Evolutionary conservation across 2,113 vertebrate genomes (phyloP).

Genomic region (Raphicerus campestris): DNA sequence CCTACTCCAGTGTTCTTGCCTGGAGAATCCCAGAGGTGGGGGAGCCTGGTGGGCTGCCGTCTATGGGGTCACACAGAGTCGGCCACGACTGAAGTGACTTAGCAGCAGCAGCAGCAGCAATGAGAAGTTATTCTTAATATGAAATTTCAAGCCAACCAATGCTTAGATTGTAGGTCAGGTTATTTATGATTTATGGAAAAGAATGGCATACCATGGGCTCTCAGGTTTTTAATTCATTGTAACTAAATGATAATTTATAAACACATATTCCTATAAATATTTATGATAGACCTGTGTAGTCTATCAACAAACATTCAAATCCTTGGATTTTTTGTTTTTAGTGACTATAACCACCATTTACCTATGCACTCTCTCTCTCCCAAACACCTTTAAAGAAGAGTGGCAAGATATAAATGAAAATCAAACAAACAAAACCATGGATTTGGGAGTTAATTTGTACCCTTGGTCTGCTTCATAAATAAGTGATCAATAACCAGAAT

Average conservation of each 20-base stretch:
- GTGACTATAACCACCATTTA: not conserved
- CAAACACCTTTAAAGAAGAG: not conserved
- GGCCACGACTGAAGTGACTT: no score
- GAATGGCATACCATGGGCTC: not conserved
- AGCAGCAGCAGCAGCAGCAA: not conserved
- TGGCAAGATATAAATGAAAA: not conserved
- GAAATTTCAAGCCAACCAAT: not conserved
- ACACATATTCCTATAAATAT: not conserved
- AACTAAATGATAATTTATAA: no score
- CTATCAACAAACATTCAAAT: not conserved
- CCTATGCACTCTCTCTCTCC: not conserved
- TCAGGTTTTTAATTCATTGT: not conserved
- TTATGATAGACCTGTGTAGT: not conserved
- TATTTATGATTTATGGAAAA: not conserved
- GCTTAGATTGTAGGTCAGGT: not conserved
- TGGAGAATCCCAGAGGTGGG: no score
- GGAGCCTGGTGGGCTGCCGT: no score
- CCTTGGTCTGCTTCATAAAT: not conserved
- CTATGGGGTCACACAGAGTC: no score
- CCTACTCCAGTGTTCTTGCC: no score
- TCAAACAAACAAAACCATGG: not conserved
- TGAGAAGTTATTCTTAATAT: not conserved
- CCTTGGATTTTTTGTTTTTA: not conserved
- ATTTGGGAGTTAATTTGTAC: not conserved
- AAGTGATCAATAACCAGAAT: not conserved